phyloP scores from a whole-genome alignment of 2,113 vertebrate genomes.

The Poeciliopsis retropinna region DNA sequence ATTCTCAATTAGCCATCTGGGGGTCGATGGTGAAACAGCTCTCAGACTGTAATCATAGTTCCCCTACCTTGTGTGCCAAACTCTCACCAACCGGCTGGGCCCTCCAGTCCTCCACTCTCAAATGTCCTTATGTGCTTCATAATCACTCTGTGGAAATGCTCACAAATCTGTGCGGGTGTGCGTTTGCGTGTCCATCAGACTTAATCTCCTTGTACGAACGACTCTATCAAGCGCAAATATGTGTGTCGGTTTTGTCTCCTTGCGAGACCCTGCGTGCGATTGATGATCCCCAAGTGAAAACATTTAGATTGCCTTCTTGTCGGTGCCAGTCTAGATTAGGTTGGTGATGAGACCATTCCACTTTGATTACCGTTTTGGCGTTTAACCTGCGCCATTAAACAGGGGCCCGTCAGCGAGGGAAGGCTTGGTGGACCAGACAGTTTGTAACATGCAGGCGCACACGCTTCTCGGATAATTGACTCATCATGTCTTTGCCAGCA shows the following conservation, averaged over 20 bases:
- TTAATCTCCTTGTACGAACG: constrained; percentile 50
- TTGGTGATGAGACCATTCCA: constrained; percentile 57
- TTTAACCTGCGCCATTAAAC: constrained; percentile 55
- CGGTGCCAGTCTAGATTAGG: constrained; percentile 68
- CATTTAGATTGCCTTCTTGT: constrained; percentile 69
- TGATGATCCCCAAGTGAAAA: constrained; percentile 67
- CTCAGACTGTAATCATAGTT: constrained; percentile 60
- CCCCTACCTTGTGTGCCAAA: constrained; percentile 58
- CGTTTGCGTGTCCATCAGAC: constrained; percentile 11
- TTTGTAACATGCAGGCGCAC: constrained; percentile 6
- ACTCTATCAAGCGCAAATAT: constrained; percentile 19
- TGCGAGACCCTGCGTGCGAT: constrained; percentile 28
- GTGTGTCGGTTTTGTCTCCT: neutral
- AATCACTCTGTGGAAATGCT: constrained; percentile 63
- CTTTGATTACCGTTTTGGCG: constrained; percentile 68
- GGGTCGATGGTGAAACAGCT: constrained; percentile 59
- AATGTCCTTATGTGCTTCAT: constrained; percentile 60
- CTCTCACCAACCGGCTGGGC: constrained; percentile 49
- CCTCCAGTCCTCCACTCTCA: constrained; percentile 57
- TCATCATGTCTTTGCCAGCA: constrained; percentile 46
- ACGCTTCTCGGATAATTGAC: constrained; percentile 49
- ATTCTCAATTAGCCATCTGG: constrained; percentile 68
- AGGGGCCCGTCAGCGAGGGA: constrained; percentile 23
- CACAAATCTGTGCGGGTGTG: constrained; percentile 35
- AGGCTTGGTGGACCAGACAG: constrained; percentile 23